These are phyloP conservation scores for Knipowitschia caucasica DNA, from an alignment of 2,797 vertebrate genomes.

Conservation along the genomic window DNA sequence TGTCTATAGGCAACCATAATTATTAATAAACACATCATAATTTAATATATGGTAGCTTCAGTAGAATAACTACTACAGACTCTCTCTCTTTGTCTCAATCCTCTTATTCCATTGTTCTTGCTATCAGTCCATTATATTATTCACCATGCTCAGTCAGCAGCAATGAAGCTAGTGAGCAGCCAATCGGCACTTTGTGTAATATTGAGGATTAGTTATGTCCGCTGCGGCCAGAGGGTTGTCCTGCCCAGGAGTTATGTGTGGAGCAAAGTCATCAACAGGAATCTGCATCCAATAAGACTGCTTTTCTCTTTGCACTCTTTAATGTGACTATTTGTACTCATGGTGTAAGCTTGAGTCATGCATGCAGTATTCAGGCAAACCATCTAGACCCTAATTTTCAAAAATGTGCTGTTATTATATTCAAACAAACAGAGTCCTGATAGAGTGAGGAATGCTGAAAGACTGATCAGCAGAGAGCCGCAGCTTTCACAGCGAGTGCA, in stretches of 20 bases:
- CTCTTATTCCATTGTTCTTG: background rate
- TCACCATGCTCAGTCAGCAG: constrained; percentile 48
- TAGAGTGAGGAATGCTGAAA: constrained; percentile 23
- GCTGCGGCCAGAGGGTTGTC: constrained; percentile 24
- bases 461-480: constrained; percentile 20
- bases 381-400: constrained; percentile 23
- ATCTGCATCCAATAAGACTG: constrained; percentile 13
- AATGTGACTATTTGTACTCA: constrained; percentile 38
- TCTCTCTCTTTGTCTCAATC: background rate
- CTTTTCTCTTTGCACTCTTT: constrained; percentile 22
- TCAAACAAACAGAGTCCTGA: constrained; percentile 23
- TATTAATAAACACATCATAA: too few species aligned
- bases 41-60: too few species aligned
- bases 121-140: constrained; percentile 21
- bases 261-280: constrained; percentile 24
- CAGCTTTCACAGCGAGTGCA: too few species aligned
- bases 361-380: constrained; percentile 19
- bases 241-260: constrained; percentile 24
- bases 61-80: too few species aligned
- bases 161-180: constrained; percentile 23
- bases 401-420: constrained; percentile 18
- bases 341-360: constrained; percentile 33
- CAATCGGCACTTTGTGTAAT: constrained; percentile 17
- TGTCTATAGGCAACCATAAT: too few species aligned
- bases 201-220: constrained; percentile 36